Conservation (phyloP, 1,140 invertebrate genomes). For the Subanguina moxae region DNA sequence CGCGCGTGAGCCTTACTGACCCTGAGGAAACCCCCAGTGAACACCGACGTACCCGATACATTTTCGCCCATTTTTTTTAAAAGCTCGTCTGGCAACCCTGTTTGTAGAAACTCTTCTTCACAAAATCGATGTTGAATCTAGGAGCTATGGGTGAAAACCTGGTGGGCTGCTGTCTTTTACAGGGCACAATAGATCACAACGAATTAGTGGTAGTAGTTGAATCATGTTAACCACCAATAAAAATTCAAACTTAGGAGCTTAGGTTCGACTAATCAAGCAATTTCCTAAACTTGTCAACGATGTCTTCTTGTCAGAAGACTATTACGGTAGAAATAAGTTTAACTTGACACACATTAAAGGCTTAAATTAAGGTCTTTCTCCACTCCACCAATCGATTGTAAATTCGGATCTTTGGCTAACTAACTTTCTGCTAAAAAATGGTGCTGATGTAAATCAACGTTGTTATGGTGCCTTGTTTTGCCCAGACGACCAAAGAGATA, state of each 20-base stretch:
- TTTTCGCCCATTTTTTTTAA: too few relatives aligned
- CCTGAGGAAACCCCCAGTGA: too few relatives aligned
- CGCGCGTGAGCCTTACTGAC: too few relatives aligned
- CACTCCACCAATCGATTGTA: constrained; percentile 88
- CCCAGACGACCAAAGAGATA: constrained; percentile 88
- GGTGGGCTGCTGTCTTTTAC: constrained; percentile 84
- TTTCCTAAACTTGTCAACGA: constrained; percentile 94
- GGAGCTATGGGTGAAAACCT: constrained; percentile 92
- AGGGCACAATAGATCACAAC: constrained; percentile 64
- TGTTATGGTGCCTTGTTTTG: constrained; percentile 87
- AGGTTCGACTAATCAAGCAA: constrained; percentile 80
- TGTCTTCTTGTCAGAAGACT: constrained; percentile 89
- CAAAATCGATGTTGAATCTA: constrained; percentile 15
- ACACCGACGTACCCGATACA: too few relatives aligned
- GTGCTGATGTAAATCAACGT: constrained; percentile 64
- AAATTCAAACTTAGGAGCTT: constrained; percentile 59
- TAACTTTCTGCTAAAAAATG: constrained; percentile 84
- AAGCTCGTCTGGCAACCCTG: too few relatives aligned
- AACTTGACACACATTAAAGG: too few relatives aligned
- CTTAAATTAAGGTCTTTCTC: constrained; percentile 60
- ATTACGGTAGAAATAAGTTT: constrained; percentile 72
- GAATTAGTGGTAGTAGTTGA: neutral
- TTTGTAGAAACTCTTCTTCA: too few relatives aligned
- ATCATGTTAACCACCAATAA: neutral
- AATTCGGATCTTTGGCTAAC: constrained; percentile 96